A percentile compares a stretch with the other conserved stretches of the same genome.
Evolutionary conservation across 1,140 invertebrate species (phyloP).

Genomic region (Elysia chlorotica): DNA sequence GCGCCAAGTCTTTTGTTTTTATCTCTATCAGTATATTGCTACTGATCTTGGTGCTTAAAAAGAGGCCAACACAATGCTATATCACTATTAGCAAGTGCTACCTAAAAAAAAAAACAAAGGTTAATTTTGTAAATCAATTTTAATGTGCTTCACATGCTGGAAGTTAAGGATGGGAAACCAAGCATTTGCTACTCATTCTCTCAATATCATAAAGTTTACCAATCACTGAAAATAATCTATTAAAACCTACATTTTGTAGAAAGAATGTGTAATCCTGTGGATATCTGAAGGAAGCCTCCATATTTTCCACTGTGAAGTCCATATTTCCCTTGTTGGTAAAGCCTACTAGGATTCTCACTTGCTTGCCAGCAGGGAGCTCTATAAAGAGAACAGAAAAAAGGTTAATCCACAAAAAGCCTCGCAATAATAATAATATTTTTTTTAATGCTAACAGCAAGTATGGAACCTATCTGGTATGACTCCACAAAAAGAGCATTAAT

Average conservation of each 20-base stretch:
- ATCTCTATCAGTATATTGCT: too few relatives aligned
- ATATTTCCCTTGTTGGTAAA: constrained; percentile 91
- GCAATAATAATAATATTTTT: not conserved
- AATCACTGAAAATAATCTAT: too few relatives aligned
- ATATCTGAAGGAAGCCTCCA: constrained; percentile 97
- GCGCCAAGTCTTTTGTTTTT: too few relatives aligned
- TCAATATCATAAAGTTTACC: too few relatives aligned
- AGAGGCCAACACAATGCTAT: too few relatives aligned
- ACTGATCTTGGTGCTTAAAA: too few relatives aligned
- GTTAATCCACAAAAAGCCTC: not conserved
- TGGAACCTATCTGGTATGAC: not conserved
- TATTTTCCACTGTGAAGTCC: constrained; percentile 88
- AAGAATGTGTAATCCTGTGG: constrained; percentile 98
- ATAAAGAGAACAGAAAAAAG: constrained; percentile 48
- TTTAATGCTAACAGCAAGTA: not conserved
- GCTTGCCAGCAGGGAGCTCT: constrained; percentile 90
- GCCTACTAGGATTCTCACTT: constrained; percentile 94
- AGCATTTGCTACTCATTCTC: too few relatives aligned
- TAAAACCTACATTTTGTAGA: constrained; percentile 88
- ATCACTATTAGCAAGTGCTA: too few relatives aligned
- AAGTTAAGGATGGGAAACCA: too few relatives aligned
- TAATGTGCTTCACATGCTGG: too few relatives aligned
- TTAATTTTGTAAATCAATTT: too few relatives aligned
- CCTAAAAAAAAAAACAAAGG: too few relatives aligned
- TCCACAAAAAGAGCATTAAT: not conserved